These are phyloP conservation scores for Aphrophora alni DNA, from an alignment of 2,888 invertebrate species.

Conservation along the genomic window DNA sequence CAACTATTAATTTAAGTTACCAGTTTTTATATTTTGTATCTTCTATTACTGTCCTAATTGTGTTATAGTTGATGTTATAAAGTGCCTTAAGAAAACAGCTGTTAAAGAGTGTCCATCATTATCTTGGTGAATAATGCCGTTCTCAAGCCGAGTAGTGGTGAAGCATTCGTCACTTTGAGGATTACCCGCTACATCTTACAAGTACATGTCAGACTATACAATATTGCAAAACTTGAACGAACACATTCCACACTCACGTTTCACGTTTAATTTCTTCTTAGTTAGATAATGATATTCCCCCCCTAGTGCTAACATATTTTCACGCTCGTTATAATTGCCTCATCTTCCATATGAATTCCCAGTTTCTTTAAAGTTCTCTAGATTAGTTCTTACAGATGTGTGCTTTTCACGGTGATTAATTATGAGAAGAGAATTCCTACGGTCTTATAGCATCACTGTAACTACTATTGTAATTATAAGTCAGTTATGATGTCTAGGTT, in stretches of 20 bases:
- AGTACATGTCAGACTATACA: too few species aligned
- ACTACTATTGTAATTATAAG: not conserved
- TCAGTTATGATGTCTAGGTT: not conserved
- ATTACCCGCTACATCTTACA: not conserved
- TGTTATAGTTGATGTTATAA: not conserved
- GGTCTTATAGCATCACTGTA: not conserved
- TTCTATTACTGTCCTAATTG: not conserved
- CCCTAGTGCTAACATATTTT: too few species aligned
- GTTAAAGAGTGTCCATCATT: not conserved
- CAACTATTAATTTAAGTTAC: conserved; percentile 6
- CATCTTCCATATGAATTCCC: not conserved
- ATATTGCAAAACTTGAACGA: too few species aligned
- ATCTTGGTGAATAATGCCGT: not conserved
- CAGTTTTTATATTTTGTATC: not conserved
- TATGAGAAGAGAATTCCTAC: too few species aligned
- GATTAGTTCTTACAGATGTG: not conserved
- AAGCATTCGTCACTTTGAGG: not conserved
- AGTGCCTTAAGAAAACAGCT: not conserved
- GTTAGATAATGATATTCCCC: not conserved
- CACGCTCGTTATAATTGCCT: not conserved
- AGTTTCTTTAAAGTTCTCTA: not conserved
- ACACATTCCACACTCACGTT: too few species aligned
- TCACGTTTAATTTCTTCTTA: not conserved
- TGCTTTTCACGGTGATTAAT: not conserved
- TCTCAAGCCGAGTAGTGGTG: not conserved